phyloP scores from a whole-genome alignment of 2,888 invertebrate species.

The Lumbricus terrestris region DNA sequence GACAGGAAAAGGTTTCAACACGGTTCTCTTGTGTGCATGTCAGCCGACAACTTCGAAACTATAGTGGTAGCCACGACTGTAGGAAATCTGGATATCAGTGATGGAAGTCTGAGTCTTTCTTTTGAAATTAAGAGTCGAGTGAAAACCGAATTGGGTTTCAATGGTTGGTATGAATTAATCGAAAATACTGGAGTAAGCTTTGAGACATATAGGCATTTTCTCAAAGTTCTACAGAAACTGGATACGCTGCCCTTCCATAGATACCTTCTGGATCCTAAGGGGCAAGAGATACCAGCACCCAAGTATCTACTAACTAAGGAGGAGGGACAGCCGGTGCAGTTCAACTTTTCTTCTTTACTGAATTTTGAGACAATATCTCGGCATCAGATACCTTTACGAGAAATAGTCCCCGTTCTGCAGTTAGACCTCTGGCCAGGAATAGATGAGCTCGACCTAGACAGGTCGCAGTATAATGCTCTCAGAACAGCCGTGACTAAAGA shows the following conservation, averaged over 20 bases:
- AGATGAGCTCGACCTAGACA: conserved; percentile 40
- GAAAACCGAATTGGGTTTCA: neutral
- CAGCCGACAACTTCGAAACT: conserved; percentile 68
- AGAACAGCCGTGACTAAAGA: conserved; percentile 45
- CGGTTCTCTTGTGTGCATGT: conserved; percentile 74
- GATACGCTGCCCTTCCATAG: conserved; percentile 68
- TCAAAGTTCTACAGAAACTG: conserved; percentile 68
- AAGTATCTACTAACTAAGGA: neutral
- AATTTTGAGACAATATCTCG: neutral
- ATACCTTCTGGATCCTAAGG: conserved; percentile 65
- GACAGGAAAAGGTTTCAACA: conserved; percentile 67
- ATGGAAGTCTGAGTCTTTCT: conserved; percentile 50
- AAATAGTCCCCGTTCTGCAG: conserved; percentile 15
- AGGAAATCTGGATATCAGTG: conserved; percentile 61
- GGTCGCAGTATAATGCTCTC: conserved; percentile 43
- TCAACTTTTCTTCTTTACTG: neutral
- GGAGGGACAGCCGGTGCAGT: neutral
- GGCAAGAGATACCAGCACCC: neutral
- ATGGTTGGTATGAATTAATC: conserved; percentile 63
- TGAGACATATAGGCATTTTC: conserved; percentile 74
- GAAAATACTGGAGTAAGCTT: conserved; percentile 75
- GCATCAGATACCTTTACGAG: neutral
- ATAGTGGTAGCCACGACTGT: conserved; percentile 71
- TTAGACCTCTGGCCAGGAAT: conserved; percentile 40
- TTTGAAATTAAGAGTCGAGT: conserved; percentile 10